These are phyloP conservation scores for Brachionus sp. DNA, from an alignment of 1,140 invertebrate species.

Conservation along the genomic window DNA sequence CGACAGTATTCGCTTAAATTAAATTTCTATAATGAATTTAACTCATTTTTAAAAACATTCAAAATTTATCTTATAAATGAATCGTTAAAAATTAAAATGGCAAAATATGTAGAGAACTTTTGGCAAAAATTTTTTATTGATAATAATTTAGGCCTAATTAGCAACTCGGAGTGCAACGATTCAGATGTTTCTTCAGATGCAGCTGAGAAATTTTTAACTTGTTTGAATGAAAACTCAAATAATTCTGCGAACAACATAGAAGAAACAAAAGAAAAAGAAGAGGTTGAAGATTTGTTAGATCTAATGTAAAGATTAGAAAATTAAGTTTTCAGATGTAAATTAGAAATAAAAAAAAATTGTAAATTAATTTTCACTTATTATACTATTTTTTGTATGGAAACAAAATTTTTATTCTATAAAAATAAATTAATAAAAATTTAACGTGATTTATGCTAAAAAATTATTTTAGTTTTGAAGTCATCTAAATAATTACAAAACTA, in stretches of 20 bases:
- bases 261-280: constrained; percentile 11
- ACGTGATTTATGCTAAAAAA: no score
- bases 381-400: neutral
- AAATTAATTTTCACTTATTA: no score
- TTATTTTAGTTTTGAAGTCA: no score
- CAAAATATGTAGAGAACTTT: constrained; percentile 35
- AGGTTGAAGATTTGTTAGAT: constrained; percentile 43
- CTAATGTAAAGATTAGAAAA: constrained; percentile 1
- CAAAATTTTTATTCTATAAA: neutral
- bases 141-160: neutral
- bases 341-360: neutral
- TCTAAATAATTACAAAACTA: no score
- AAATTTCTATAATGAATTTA: neutral
- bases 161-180: neutral
- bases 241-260: neutral
- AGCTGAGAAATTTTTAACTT: constrained; percentile 8
- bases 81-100: neutral
- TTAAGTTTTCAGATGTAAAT: neutral
- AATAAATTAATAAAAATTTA: no score
- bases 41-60: constrained; percentile 15
- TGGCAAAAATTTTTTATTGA: constrained; percentile 25
- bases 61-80: constrained; percentile 17
- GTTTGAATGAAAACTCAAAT: neutral
- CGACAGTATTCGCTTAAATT: constrained; percentile 27
- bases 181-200: neutral